These are phyloP conservation scores for Campaea margaritaria DNA, from an alignment of 2,888 invertebrate genomes.

Conservation along the genomic window DNA sequence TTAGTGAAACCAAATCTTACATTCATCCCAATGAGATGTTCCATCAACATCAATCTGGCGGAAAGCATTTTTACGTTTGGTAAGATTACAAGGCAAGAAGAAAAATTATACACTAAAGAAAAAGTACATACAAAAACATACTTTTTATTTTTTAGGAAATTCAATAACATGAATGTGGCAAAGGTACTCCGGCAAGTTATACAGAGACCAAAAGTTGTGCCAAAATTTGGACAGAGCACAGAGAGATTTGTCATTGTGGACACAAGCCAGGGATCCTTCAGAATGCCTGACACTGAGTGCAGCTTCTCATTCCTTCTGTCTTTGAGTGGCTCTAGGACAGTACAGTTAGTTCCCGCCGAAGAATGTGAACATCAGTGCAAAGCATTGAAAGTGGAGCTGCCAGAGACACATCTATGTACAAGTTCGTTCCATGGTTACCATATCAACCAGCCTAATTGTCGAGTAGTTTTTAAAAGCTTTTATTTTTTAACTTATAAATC, in stretches of 20 bases:
- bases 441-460: too few species aligned
- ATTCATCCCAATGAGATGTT: conserved; percentile 72
- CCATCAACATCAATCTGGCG: conserved; percentile 48
- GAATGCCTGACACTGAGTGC: conserved; percentile 92
- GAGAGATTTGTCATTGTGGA: conserved; percentile 93
- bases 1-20: conserved; percentile 67
- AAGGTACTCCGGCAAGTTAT: conserved; percentile 90
- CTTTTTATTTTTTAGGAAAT: conserved; percentile 85
- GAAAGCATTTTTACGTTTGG: conserved; percentile 67
- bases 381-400: conserved; percentile 88
- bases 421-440: neutral
- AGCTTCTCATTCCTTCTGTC: conserved; percentile 91
- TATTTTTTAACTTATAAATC: too few species aligned
- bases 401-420: conserved; percentile 90
- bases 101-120: too few species aligned
- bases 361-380: conserved; percentile 91
- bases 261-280: conserved; percentile 86
- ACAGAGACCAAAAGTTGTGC: conserved; percentile 88
- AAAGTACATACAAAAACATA: neutral
- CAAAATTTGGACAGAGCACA: conserved; percentile 90
- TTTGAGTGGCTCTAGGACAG: conserved; percentile 89
- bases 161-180: conserved; percentile 91
- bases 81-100: too few species aligned
- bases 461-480: too few species aligned
- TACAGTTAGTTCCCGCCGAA: conserved; percentile 90